Evolutionary conservation across 2,888 invertebrate genomes (phyloP).

Genomic region (Disparrhopalites patrizii): DNA sequence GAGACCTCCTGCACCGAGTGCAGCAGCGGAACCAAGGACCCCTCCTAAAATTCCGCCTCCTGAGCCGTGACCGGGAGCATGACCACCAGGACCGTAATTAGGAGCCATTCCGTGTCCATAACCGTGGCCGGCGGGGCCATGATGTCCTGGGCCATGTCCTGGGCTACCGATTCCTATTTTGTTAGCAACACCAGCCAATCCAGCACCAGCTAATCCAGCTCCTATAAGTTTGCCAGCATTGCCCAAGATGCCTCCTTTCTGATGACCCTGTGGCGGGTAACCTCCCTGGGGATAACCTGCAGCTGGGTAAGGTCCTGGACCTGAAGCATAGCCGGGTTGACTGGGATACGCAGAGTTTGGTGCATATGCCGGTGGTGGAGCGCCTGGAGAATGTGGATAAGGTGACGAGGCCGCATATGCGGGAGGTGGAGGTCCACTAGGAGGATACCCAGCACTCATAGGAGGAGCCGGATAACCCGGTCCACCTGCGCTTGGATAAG

Average conservation of each 20-base stretch:
- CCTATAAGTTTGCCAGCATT: conserved; percentile 39
- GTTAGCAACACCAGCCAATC: conserved; percentile 39
- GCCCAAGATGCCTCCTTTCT: conserved; percentile 34
- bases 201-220: conserved; percentile 43
- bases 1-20: conserved; percentile 39
- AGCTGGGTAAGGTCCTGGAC: conserved; percentile 30
- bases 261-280: conserved; percentile 17
- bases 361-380: neutral
- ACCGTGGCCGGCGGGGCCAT: conserved; percentile 17
- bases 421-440: conserved; percentile 42
- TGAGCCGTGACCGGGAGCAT: conserved; percentile 24
- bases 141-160: conserved; percentile 25
- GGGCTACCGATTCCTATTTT: conserved; percentile 40
- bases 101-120: neutral
- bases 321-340: conserved; percentile 30
- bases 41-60: conserved; percentile 31
- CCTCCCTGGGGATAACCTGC: conserved; percentile 11
- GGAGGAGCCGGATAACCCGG: conserved; percentile 26
- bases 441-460: conserved; percentile 9
- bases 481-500: conserved; percentile 47
- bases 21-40: conserved; percentile 35
- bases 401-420: conserved; percentile 45
- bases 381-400: conserved; percentile 29
- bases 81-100: conserved; percentile 20
- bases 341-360: conserved; percentile 4